Evolutionary conservation across 2,113 vertebrate species (phyloP).

Genomic region (Butastur rufipennis): DNA sequence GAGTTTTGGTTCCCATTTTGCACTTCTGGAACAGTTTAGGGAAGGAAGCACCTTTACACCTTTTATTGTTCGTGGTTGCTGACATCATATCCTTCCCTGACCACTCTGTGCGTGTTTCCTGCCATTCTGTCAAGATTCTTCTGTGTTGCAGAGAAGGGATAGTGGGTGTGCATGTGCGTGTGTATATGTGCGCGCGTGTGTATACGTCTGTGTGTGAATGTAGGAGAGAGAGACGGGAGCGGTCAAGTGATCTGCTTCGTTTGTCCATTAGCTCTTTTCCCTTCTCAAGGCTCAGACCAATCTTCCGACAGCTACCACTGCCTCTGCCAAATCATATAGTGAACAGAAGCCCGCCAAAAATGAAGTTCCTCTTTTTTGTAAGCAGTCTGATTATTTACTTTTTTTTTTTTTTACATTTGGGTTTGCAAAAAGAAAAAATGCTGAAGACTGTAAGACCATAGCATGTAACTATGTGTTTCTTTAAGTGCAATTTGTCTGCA

Average conservation of each 20-base stretch:
- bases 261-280: constrained; percentile 57
- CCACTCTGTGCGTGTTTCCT: constrained; percentile 87
- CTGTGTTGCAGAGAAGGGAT: constrained; percentile 68
- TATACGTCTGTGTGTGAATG: not conserved
- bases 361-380: constrained; percentile 82
- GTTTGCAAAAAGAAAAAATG: constrained; percentile 47
- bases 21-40: constrained; percentile 89
- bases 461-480: constrained; percentile 37
- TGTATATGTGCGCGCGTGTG: not conserved
- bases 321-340: constrained; percentile 67
- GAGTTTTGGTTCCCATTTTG: constrained; percentile 89
- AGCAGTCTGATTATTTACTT: constrained; percentile 67
- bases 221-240: not conserved
- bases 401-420: constrained; percentile 46
- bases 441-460: constrained; percentile 34
- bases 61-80: constrained; percentile 95
- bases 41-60: constrained; percentile 99
- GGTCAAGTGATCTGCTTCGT: not conserved
- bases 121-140: constrained; percentile 84
- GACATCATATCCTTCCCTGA: constrained; percentile 95
- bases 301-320: constrained; percentile 64
- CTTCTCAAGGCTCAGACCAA: constrained; percentile 53
- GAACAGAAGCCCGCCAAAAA: constrained; percentile 72
- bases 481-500: constrained; percentile 55
- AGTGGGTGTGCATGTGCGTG: not conserved